These are phyloP conservation scores for Tipula vernalis DNA, from an alignment of 2,888 invertebrate genomes.

Conservation along the genomic window DNA sequence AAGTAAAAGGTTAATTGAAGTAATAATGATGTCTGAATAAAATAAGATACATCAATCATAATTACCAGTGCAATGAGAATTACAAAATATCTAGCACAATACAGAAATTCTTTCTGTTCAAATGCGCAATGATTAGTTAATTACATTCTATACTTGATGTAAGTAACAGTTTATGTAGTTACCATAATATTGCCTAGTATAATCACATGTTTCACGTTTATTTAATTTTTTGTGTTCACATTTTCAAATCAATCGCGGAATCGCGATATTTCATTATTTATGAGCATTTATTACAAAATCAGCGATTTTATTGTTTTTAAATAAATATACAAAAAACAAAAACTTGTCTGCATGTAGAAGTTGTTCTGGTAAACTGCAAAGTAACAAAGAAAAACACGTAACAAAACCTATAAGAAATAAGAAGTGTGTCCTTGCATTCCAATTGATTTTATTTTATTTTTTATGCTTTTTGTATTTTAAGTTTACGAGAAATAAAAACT, in stretches of 20 bases:
- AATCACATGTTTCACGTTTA: background rate
- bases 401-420: background rate
- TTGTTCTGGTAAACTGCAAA: background rate
- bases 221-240: background rate
- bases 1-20: no score
- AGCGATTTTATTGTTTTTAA: background rate
- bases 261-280: background rate
- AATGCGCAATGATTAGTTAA: no score
- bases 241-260: background rate
- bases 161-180: no score
- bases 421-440: background rate
- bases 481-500: background rate
- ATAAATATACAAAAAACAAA: background rate
- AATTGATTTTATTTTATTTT: background rate
- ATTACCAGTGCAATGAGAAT: no score
- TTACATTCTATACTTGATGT: no score
- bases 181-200: background rate
- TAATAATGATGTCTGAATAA: no score
- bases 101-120: no score
- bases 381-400: background rate
- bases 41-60: no score
- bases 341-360: background rate
- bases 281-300: background rate
- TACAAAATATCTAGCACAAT: no score
- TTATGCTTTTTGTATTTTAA: background rate